These are phyloP conservation scores for Seira ritae DNA, from an alignment of 2,888 invertebrate genomes.

Conservation along the genomic window DNA sequence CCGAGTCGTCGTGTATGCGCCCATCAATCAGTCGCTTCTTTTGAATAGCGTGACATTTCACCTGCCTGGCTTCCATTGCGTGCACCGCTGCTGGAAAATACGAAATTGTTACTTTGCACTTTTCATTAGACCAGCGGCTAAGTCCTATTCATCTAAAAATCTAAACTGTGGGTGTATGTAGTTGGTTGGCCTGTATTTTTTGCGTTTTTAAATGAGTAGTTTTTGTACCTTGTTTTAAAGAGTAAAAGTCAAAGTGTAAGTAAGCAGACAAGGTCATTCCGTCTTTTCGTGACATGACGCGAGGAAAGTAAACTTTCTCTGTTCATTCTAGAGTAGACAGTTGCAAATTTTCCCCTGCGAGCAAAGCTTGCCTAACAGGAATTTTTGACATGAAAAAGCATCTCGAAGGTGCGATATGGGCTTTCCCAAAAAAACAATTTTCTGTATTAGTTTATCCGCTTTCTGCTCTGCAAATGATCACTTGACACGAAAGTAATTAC, in stretches of 20 bases:
- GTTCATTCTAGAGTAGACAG: neutral
- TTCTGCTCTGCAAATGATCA: constrained; percentile 11
- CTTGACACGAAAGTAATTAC: constrained; percentile 39
- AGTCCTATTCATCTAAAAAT: no score
- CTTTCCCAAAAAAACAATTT: neutral
- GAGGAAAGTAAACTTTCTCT: neutral
- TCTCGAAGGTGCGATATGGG: neutral
- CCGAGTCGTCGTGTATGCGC: neutral
- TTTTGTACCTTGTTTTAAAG: neutral
- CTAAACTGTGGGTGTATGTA: no score
- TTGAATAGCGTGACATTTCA: neutral
- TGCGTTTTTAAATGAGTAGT: no score
- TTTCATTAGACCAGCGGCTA: neutral
- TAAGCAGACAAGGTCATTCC: neutral
- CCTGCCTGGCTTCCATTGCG: neutral
- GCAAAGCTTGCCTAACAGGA: neutral
- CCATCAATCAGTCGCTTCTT: neutral
- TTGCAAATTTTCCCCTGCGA: neutral
- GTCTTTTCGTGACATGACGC: neutral
- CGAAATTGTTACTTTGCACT: neutral
- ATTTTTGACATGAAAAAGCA: neutral
- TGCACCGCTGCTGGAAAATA: neutral
- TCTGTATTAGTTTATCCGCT: neutral
- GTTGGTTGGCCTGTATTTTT: neutral
- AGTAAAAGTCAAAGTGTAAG: constrained; percentile 6